Percentiles rank a stretch among this genome's conserved stretches.
These are phyloP conservation scores for Ceyx melanurus DNA, from an alignment of 2,113 vertebrate genomes.

Conservation along the genomic window DNA sequence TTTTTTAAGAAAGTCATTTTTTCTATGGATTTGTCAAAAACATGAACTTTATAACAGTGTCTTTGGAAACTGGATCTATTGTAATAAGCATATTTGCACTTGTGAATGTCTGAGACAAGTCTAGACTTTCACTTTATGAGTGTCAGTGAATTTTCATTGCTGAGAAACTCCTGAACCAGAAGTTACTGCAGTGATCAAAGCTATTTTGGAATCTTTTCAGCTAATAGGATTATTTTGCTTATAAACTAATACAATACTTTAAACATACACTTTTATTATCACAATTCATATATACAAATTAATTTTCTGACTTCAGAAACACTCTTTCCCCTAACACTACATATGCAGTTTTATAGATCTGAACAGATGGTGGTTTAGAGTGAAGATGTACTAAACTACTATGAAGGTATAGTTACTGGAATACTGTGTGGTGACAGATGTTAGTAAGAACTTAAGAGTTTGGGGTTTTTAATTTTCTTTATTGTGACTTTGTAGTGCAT, in stretches of 20 bases:
- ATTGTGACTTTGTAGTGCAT: neutral
- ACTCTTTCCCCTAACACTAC: neutral
- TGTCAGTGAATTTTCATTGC: neutral
- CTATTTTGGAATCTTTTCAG: neutral
- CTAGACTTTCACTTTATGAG: neutral
- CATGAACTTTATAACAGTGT: neutral
- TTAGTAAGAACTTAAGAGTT: conserved; percentile 22
- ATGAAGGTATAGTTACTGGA: conserved; percentile 29
- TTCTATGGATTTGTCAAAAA: neutral
- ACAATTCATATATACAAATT: neutral
- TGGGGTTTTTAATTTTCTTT: neutral
- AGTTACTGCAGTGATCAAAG: neutral
- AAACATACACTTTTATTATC: neutral
- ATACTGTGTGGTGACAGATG: conserved; percentile 45
- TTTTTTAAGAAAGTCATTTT: neutral
- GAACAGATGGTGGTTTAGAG: conserved; percentile 63
- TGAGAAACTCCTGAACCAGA: neutral
- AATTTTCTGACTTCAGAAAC: neutral
- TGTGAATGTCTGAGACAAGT: neutral
- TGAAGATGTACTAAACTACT: conserved; percentile 16
- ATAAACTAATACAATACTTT: neutral
- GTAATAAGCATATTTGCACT: neutral
- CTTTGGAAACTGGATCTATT: neutral
- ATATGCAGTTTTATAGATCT: conserved; percentile 11
- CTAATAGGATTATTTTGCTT: neutral